Evolutionary conservation across 1,140 invertebrate species (phyloP).

Genomic region (Drosophila tsacasi): DNA sequence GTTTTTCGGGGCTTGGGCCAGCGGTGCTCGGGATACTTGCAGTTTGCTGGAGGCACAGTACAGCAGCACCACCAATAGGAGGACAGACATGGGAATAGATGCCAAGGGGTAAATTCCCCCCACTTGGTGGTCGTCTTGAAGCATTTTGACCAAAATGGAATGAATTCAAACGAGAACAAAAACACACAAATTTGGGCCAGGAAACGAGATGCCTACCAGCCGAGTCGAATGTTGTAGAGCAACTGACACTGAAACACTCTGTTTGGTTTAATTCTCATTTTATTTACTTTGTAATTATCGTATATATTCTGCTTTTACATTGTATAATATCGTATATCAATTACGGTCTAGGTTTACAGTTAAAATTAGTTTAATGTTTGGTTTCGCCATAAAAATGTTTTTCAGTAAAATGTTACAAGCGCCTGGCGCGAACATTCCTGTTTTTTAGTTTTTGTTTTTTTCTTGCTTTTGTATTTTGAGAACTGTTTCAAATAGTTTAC

Average conservation of each 20-base stretch:
- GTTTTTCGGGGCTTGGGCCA: neutral
- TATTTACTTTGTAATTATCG: slow-evolving; percentile 50
- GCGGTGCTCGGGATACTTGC: neutral
- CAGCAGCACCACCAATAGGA: slow-evolving; percentile 20
- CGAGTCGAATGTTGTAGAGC: neutral
- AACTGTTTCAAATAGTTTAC: slow-evolving; percentile 47
- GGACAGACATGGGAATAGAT: neutral
- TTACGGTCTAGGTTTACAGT: slow-evolving; percentile 54
- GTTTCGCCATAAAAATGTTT: slow-evolving; percentile 43
- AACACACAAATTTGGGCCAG: slow-evolving; percentile 30
- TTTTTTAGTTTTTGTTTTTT: neutral
- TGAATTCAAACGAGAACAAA: slow-evolving; percentile 2
- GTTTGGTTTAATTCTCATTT: slow-evolving; percentile 30
- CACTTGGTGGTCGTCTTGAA: neutral
- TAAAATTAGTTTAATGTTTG: slow-evolving; percentile 37
- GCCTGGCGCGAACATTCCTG: slow-evolving; percentile 47
- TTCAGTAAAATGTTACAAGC: slow-evolving; percentile 43
- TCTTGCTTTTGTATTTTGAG: neutral
- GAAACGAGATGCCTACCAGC: slow-evolving; percentile 17
- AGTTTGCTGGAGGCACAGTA: neutral
- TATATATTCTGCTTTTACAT: slow-evolving; percentile 55
- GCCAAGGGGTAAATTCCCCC: neutral
- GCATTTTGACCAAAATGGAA: slow-evolving; percentile 33
- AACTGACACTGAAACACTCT: neutral
- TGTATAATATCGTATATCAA: slow-evolving; percentile 53